phyloP scores from a whole-genome alignment of 2,797 vertebrate genomes.

The Pygocentrus nattereri region DNA sequence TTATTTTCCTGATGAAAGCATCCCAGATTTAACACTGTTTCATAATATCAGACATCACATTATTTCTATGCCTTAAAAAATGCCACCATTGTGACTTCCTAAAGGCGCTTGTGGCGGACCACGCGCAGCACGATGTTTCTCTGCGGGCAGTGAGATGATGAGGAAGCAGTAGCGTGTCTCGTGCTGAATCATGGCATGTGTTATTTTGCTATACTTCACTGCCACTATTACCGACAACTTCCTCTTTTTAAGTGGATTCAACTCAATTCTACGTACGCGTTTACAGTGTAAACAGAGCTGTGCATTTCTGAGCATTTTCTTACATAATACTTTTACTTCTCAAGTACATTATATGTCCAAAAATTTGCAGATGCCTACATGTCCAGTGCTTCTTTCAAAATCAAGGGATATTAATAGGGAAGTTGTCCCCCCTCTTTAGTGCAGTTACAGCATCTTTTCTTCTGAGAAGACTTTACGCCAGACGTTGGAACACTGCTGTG shows the following conservation, averaged over 20 bases:
- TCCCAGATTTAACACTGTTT: not conserved
- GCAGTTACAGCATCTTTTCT: not conserved
- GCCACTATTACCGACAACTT: conserved; percentile 38
- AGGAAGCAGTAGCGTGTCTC: conserved; percentile 8
- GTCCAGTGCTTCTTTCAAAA: not conserved
- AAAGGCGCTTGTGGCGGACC: conserved; percentile 31
- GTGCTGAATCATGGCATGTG: conserved; percentile 40
- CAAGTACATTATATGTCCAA: not conserved
- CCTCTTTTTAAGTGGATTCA: conserved; percentile 36
- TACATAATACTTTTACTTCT: too few species aligned
- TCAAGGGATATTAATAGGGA: not conserved
- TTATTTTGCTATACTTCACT: conserved; percentile 42
- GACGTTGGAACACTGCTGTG: not conserved
- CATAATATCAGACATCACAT: conserved; percentile 21
- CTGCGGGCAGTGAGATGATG: not conserved
- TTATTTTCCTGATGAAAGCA: not conserved
- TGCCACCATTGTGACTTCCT: conserved; percentile 37
- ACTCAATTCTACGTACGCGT: too few species aligned
- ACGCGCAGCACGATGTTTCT: conserved; percentile 31
- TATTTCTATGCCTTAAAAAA: not conserved
- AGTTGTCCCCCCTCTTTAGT: not conserved
- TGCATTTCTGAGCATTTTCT: not conserved
- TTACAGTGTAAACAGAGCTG: not conserved
- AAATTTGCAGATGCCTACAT: not conserved
- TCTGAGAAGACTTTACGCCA: not conserved